Base-by-base conservation (phyloP, 2,797 vertebrate species). In the Muscicapa comitata region DNA sequence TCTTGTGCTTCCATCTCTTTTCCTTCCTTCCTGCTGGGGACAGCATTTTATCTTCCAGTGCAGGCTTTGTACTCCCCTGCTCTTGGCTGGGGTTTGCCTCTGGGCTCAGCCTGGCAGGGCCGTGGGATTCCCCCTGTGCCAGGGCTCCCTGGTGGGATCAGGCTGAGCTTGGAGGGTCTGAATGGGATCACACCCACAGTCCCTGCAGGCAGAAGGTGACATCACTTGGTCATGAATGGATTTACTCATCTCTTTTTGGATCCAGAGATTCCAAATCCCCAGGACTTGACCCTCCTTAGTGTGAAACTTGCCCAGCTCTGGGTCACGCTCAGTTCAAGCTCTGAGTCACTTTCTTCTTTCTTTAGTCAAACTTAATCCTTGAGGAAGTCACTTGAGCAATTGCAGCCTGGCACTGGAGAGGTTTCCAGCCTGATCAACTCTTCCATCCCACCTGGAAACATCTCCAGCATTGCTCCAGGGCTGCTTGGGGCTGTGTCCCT, bases 51-150 rank as follows among this genome's bases (percentile, higher is more conserved):
- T 20, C 45, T 72, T 19, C 3, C 15, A 35, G 84, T 4, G 2
- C 29, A 6, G 0, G 2, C 9, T 9, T 17, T 20, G 51, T 57
- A 31, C 40, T 78, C 1, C 12, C 40, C 7, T 10, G 35, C 55
- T 62, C 26, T 12, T 29, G 17, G 8, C 38, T 17, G 62, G 48
- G 70, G 13, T 21, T 65, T 18, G 35, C 68, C 58, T 25, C 54
- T 23, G n/a, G 51, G 65, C 75, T 59, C 16, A 24, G 48, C 37
- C 51, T 29, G 59, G 23, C 42, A 3, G 11, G 24, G 61, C 3
- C 5, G 2, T 25, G 17, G 63, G 48, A 28, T 43, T 57, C 1
- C 1, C 40, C 47, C 47, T 48, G 47, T 48, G 47, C 47, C 47
- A 48, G 75, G 43, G 19, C 47, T 57, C 2, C 1, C 40, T 37